Evolutionary conservation across 1,140 invertebrate species (phyloP).

Genomic region (Lanistes nyassanus): DNA sequence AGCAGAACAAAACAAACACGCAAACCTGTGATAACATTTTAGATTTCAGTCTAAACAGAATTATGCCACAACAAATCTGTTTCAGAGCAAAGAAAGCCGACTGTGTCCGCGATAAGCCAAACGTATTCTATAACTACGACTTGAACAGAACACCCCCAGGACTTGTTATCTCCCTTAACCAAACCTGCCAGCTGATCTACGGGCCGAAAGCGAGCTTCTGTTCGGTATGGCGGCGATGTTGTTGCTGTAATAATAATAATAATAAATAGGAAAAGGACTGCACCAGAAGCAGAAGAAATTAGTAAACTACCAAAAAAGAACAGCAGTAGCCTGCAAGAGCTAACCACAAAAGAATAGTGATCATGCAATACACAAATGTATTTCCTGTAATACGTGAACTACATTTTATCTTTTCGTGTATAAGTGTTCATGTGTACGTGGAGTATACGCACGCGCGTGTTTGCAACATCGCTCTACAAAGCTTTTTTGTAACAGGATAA

Average conservation of each 20-base stretch:
- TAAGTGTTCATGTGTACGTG: neutral
- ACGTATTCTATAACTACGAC: conserved; percentile 34
- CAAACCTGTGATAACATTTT: too few relatives aligned
- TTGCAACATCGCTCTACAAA: neutral
- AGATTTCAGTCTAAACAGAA: too few relatives aligned
- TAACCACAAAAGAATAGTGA: too few relatives aligned
- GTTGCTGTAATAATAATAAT: too few relatives aligned
- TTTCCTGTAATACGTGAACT: too few relatives aligned
- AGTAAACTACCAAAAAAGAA: too few relatives aligned
- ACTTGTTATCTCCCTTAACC: conserved; percentile 24
- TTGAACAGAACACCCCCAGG: conserved; percentile 33
- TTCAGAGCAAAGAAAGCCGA: conserved; percentile 23
- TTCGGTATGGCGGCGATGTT: too few relatives aligned
- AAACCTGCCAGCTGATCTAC: conserved; percentile 39
- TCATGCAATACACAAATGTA: too few relatives aligned
- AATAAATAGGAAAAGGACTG: too few relatives aligned
- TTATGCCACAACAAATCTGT: neutral
- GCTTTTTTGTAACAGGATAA: neutral
- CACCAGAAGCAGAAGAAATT: too few relatives aligned
- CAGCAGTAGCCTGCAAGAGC: too few relatives aligned
- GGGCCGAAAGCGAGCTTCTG: conserved; percentile 35
- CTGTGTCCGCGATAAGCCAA: conserved; percentile 36
- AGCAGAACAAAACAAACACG: too few relatives aligned
- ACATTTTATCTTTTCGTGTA: neutral
- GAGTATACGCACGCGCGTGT: neutral